These are phyloP conservation scores for Wiebesia pumilae DNA, from an alignment of 1,140 invertebrate species.

Conservation along the genomic window DNA sequence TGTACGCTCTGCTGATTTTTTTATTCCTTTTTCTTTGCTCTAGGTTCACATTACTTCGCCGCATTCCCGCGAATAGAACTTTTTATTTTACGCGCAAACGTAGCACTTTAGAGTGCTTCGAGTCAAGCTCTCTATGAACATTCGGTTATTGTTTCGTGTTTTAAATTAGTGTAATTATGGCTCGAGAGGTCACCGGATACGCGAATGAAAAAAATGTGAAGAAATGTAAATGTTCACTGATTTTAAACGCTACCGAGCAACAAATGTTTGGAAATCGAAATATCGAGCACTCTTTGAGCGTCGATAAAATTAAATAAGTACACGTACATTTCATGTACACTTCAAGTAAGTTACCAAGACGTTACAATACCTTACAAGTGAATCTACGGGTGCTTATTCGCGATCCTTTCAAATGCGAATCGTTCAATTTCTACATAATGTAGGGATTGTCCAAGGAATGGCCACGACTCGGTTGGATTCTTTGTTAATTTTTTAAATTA, in stretches of 20 bases:
- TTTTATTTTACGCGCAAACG: neutral
- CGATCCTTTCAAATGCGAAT: neutral
- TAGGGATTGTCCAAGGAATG: too few species aligned
- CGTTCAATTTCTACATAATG: conserved; percentile 27
- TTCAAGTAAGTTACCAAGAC: neutral
- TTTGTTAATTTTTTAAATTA: neutral
- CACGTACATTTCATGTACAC: neutral
- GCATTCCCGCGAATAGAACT: neutral
- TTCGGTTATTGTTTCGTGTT: neutral
- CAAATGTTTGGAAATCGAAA: too few species aligned
- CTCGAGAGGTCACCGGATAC: neutral
- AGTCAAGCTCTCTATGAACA: neutral
- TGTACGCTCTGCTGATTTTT: neutral
- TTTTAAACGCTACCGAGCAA: too few species aligned
- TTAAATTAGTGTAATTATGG: neutral
- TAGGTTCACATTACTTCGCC: neutral
- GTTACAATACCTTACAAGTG: neutral
- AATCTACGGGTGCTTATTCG: neutral
- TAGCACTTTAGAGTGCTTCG: neutral
- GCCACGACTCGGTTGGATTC: neutral
- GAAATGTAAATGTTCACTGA: too few species aligned
- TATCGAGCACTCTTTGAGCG: too few species aligned
- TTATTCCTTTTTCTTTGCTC: neutral
- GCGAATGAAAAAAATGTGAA: too few species aligned
- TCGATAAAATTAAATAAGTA: too few species aligned